These are phyloP conservation scores for Origma solitaria DNA, from an alignment of 2,113 vertebrate species.

Conservation along the genomic window DNA sequence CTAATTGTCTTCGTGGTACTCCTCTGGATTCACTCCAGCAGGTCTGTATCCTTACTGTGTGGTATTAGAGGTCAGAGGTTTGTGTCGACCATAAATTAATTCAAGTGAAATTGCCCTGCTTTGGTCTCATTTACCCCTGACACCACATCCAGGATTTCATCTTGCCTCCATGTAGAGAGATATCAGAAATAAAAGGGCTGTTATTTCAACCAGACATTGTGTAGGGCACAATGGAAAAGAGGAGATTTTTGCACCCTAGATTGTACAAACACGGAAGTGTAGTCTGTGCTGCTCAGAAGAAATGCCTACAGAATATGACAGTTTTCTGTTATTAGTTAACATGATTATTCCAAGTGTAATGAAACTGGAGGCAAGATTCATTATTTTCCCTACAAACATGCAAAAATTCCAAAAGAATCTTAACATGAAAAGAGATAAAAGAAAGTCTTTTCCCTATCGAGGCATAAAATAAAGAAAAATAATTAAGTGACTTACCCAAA, in stretches of 20 bases:
- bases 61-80: background rate
- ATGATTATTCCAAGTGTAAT: rapidly evolving
- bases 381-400: background rate
- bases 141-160: background rate
- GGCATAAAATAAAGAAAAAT: background rate
- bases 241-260: background rate
- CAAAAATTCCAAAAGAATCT: background rate
- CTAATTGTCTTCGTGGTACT: background rate
- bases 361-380: background rate
- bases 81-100: background rate
- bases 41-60: background rate
- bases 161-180: background rate
- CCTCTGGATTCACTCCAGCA: background rate
- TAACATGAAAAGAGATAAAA: background rate
- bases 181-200: background rate
- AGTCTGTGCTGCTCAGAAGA: background rate
- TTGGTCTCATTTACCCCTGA: background rate
- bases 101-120: background rate
- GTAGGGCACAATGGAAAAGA: background rate
- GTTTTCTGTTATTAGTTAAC: background rate
- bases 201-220: background rate
- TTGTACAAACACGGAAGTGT: background rate
- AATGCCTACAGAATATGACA: background rate
- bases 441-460: background rate
- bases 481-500: background rate